phyloP scores from a whole-genome alignment of 92 coral and sea anemone species.

The Phenganax marumi region DNA sequence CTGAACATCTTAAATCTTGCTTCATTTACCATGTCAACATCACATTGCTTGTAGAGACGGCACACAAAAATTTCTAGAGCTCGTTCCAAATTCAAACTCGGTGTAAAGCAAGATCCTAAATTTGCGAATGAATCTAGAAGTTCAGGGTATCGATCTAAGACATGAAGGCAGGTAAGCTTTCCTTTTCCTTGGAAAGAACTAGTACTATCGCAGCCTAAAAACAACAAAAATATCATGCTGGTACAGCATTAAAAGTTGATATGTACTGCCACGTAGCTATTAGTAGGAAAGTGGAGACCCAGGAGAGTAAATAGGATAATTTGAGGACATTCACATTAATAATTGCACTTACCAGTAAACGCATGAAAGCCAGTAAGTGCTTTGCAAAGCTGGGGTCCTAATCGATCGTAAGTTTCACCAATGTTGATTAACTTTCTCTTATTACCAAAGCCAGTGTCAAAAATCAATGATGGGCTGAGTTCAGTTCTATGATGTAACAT shows the following conservation, averaged over 20 bases:
- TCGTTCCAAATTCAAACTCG: not conserved
- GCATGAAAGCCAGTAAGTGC: conserved; percentile 23
- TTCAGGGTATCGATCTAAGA: not conserved
- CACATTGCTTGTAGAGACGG: not conserved
- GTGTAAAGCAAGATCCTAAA: conserved; percentile 8
- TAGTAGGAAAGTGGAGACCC: not conserved
- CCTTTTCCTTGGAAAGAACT: conserved; percentile 23
- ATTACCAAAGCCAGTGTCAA: conserved; percentile 19
- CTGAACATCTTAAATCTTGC: not conserved
- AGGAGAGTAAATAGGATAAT: not conserved
- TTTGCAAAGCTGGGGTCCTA: not conserved
- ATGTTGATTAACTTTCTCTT: conserved; percentile 1
- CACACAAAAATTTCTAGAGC: not conserved
- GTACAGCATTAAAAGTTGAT: not conserved
- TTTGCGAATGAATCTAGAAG: not conserved
- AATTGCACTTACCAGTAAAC: conserved; percentile 17
- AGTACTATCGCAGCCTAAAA: not conserved
- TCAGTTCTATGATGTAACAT: not conserved
- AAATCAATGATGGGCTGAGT: not conserved
- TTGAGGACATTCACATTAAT: not conserved
- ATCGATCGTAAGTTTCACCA: not conserved
- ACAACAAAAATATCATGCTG: not conserved
- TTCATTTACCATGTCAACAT: not conserved
- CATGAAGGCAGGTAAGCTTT: not conserved
- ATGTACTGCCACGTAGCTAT: not conserved